Evolutionary conservation across 1,140 invertebrate genomes (phyloP).

Genomic region (Callitettix versicolor): DNA sequence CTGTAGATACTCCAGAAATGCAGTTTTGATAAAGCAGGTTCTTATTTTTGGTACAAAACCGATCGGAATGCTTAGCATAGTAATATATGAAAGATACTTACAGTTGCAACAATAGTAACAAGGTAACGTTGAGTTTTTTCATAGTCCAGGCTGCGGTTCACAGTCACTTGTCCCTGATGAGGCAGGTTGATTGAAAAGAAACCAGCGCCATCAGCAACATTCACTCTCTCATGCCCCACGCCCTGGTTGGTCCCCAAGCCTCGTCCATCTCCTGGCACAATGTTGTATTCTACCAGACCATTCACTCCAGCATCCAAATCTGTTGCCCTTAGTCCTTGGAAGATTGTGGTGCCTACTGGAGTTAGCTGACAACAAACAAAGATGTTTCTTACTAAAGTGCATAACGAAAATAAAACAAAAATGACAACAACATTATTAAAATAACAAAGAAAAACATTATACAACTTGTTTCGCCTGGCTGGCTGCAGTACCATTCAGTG

Average conservation of each 20-base stretch:
- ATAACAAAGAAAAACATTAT: no score
- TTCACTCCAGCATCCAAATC: conserved; percentile 82
- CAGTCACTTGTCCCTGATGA: conserved; percentile 79
- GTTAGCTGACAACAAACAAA: conserved; percentile 52
- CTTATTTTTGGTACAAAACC: no score
- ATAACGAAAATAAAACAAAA: no score
- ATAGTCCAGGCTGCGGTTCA: conserved; percentile 80
- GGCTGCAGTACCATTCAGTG: no score
- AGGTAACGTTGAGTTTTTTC: conserved; percentile 81
- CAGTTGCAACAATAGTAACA: conserved; percentile 78
- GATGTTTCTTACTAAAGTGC: no score
- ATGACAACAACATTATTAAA: no score
- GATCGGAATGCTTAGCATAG: no score
- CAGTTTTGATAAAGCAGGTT: no score
- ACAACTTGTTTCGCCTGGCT: no score
- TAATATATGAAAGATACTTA: no score
- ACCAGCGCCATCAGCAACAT: conserved; percentile 66
- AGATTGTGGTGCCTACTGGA: conserved; percentile 76
- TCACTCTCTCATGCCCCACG: conserved; percentile 41
- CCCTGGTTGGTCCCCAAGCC: conserved; percentile 44
- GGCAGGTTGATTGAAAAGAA: conserved; percentile 77
- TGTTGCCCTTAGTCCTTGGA: conserved; percentile 67
- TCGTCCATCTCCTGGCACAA: conserved; percentile 43
- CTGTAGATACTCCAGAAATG: no score
- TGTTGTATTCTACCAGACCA: conserved; percentile 73